phyloP scores from a whole-genome alignment of 2,797 vertebrate genomes.

The Margarornis squamiger region DNA sequence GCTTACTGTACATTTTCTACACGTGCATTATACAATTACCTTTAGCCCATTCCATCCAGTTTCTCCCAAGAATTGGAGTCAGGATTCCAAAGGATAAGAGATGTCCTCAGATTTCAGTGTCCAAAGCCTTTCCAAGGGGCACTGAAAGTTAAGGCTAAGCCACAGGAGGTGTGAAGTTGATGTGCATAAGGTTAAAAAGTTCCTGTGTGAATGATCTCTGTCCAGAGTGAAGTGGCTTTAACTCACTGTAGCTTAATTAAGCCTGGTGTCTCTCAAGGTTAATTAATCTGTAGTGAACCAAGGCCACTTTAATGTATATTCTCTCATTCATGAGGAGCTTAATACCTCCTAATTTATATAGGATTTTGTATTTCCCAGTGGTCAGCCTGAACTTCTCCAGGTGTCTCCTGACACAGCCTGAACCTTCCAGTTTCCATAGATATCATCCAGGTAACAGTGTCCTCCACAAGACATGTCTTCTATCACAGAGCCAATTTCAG shows the following conservation, averaged over 20 bases:
- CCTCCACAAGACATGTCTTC: background rate
- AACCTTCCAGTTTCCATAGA: background rate
- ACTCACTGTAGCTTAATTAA: constrained; percentile 51
- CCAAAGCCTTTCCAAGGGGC: background rate
- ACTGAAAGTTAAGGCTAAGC: background rate
- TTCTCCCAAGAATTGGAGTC: background rate
- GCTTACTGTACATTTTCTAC: background rate
- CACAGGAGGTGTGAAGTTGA: background rate
- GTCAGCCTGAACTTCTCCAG: background rate
- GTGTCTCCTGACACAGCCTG: background rate
- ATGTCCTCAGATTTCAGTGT: background rate
- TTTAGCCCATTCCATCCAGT: background rate
- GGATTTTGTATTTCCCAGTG: background rate
- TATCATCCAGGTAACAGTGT: rapidly evolving
- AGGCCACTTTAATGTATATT: constrained; percentile 6
- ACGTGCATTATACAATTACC: background rate
- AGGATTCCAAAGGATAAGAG: constrained; percentile 11
- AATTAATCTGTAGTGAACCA: constrained; percentile 53
- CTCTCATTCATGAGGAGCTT: background rate
- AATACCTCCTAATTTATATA: constrained; percentile 1
- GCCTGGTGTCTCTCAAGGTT: constrained; percentile 8
- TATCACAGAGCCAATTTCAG: background rate
- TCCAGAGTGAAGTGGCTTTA: constrained; percentile 20
- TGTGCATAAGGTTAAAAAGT: background rate
- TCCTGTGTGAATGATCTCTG: background rate